A percentile compares a stretch with the other conserved stretches of the same genome.
Conservation (phyloP, 2,113 vertebrate species). For the Psittacula cyanocephala region DNA sequence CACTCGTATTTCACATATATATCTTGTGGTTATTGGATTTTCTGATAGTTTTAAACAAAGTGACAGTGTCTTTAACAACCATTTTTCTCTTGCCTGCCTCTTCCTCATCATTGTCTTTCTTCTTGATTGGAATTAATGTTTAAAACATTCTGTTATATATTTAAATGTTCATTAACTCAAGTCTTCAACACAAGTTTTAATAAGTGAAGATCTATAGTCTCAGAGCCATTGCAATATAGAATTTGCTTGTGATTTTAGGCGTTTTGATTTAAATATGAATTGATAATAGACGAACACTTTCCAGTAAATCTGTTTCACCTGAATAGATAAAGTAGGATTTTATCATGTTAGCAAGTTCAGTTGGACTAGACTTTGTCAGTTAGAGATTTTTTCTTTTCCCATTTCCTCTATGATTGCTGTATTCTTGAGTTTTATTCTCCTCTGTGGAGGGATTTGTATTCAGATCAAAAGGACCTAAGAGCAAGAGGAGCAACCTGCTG, state of each 20-base stretch:
- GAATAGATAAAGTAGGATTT: neutral
- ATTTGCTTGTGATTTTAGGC: neutral
- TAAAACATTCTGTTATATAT: neutral
- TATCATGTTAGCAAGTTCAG: neutral
- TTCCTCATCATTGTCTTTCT: neutral
- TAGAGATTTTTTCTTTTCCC: neutral
- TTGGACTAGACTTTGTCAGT: neutral
- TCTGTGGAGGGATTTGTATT: neutral
- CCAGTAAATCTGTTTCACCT: neutral
- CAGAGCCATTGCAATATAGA: neutral
- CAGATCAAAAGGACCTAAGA: neutral
- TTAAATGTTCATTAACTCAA: neutral
- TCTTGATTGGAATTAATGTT: neutral
- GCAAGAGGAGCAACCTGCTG: neutral
- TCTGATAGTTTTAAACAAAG: neutral
- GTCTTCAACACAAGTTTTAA: neutral
- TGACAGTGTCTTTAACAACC: neutral
- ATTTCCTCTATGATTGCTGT: neutral
- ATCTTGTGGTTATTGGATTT: neutral
- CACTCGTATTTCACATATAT: neutral
- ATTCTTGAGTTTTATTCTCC: neutral
- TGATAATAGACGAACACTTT: neutral
- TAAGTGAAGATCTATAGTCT: neutral
- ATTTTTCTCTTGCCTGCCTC: neutral
- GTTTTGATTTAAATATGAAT: neutral